phyloP scores from a whole-genome alignment of 1,140 invertebrate genomes.

The Danaus melanippus region DNA sequence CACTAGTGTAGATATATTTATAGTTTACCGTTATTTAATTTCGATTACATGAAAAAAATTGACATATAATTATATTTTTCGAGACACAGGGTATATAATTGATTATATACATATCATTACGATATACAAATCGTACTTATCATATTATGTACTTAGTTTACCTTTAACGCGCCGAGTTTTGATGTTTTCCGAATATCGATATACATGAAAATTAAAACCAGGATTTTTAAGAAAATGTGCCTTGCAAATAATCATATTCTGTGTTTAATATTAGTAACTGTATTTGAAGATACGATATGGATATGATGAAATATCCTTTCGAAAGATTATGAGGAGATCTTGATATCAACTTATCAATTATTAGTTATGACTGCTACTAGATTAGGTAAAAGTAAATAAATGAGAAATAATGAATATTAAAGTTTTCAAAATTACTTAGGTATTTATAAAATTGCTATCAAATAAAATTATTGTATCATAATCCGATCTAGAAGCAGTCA shows the following conservation, averaged over 20 bases:
- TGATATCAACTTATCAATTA: too few species aligned
- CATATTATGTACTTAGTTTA: slow-evolving; percentile 24
- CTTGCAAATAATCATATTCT: slow-evolving; percentile 71
- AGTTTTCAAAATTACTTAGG: slow-evolving; percentile 6
- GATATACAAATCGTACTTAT: slow-evolving; percentile 44
- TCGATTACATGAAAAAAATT: slow-evolving; percentile 30
- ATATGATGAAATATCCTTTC: slow-evolving; percentile 24
- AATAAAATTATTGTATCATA: not conserved
- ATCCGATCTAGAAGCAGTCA: slow-evolving; percentile 27
- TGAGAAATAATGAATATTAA: slow-evolving; percentile 16
- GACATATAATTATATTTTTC: slow-evolving; percentile 42
- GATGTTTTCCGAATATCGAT: slow-evolving; percentile 47
- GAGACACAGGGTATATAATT: slow-evolving; percentile 65
- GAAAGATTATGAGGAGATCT: slow-evolving; percentile 13
- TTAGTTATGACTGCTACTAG: slow-evolving; percentile 23
- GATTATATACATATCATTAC: slow-evolving; percentile 61
- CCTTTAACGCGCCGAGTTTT: slow-evolving; percentile 41
- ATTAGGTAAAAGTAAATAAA: slow-evolving; percentile 22
- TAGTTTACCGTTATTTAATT: slow-evolving; percentile 32
- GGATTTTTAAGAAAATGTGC: slow-evolving; percentile 70
- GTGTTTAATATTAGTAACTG: slow-evolving; percentile 68
- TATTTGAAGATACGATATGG: slow-evolving; percentile 32
- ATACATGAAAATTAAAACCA: slow-evolving; percentile 61
- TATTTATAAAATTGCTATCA: slow-evolving; percentile 5
- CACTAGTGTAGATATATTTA: slow-evolving; percentile 40